Base-by-base conservation (phyloP, 2,888 invertebrate genomes). In the Onthophagus sagittarius region DNA sequence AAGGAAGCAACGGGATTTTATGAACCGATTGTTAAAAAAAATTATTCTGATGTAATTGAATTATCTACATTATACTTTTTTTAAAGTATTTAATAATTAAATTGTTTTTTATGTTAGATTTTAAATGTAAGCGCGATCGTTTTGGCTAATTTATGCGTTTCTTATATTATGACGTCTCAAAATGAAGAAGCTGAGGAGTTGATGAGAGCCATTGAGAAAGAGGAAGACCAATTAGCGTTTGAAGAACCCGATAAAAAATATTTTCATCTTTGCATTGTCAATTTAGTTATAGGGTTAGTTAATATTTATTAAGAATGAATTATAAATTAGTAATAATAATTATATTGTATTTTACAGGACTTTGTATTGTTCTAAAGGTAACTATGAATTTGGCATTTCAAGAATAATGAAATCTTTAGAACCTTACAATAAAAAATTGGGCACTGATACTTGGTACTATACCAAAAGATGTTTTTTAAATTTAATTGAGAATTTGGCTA, bases 391-490 rank as follows among this genome's bases (percentile, higher is more conserved):
- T 86, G 99, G 99, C 0, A 94, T 99, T 80, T 97, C 98, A 0
- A 89, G 99, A 76, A 96, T 99, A 0, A 97, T 99, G 82, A 98
- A 99, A 85, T 98, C 98, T 62, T 86, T 99, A 74, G 96, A 97
- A 82, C 97, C 97, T 0, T 96, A 95, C 81, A 93, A 94, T 82
- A 95, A 95, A 85, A 95, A 98, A 83, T 88, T 99, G 6, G 98
- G 99, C 13, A 97, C 98, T 0, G 99, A 99, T 83, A 99, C 99
- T 2, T 99, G 99, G 99, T 94, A 96, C 84, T 98, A 99, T 83
- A 95, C 98, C 0, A 99, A 99, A 84, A 89, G 98, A 75, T 98
- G 98, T 83, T 95, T 99, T 83, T 86, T 99, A 73, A 96, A 96
- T n/a, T 90, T 97, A 79, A 89, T 96, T 74, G 96, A 97, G 86